phyloP scores from a whole-genome alignment of 2,888 invertebrate genomes.

The Homarus gammarus region DNA sequence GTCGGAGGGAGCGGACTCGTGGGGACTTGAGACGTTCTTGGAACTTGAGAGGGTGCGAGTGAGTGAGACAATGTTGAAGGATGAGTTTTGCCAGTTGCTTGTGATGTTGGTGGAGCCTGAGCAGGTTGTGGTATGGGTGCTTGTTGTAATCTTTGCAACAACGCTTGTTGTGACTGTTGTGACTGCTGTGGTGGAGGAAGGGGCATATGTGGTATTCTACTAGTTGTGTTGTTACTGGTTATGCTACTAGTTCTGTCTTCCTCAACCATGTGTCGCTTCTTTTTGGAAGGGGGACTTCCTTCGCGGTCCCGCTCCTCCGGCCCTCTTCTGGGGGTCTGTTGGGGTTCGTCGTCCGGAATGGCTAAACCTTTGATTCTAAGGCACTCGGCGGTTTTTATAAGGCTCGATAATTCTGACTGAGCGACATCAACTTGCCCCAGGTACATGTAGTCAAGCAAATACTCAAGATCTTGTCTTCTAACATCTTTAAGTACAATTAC shows the following conservation, averaged over 20 bases:
- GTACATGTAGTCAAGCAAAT: conserved; percentile 72
- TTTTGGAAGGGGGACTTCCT: conserved; percentile 52
- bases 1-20: conserved; percentile 30
- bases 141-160: conserved; percentile 20
- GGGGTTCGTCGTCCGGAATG: conserved; percentile 73
- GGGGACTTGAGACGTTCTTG: conserved; percentile 30
- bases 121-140: conserved; percentile 21
- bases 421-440: conserved; percentile 73
- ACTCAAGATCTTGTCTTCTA: conserved; percentile 68
- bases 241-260: conserved; percentile 36
- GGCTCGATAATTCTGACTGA: conserved; percentile 69
- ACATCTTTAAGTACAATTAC: conserved; percentile 73
- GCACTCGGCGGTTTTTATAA: conserved; percentile 74
- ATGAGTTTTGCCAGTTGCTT: conserved; percentile 37
- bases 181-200: conserved; percentile 32
- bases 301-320: conserved; percentile 35
- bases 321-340: conserved; percentile 37
- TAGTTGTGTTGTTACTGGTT: conserved; percentile 26
- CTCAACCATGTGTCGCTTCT: conserved; percentile 45
- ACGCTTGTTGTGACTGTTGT: background rate
- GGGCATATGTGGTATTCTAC: conserved; percentile 34
- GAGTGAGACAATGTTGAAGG: conserved; percentile 29
- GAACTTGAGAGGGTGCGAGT: conserved; percentile 24
- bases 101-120: conserved; percentile 37
- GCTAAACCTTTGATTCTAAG: conserved; percentile 73